phyloP scores from a whole-genome alignment of 2,888 invertebrate genomes.

The Eristalis tenax region DNA sequence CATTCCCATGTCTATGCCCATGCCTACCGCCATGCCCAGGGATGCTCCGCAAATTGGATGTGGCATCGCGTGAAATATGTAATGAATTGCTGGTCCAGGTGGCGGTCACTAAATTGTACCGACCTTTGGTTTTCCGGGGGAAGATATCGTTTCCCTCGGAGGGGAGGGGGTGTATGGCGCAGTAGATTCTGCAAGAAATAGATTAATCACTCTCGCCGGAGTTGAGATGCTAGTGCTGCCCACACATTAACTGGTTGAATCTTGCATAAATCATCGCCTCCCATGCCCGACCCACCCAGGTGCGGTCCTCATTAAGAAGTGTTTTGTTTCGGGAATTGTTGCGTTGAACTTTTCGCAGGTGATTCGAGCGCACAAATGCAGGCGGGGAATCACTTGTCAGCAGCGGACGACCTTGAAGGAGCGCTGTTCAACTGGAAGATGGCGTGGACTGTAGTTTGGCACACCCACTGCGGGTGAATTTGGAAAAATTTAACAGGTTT shows the following conservation, averaged over 20 bases:
- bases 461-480: no score
- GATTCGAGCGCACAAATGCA: neutral
- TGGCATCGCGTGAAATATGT: neutral
- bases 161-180: neutral
- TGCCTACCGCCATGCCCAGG: neutral
- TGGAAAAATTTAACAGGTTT: no score
- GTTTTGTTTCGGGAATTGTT: neutral
- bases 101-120: conserved; percentile 14
- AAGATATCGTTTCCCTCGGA: neutral
- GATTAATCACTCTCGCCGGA: neutral
- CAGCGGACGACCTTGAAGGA: no score
- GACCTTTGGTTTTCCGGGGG: neutral
- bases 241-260: neutral
- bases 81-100: conserved; percentile 35
- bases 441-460: no score
- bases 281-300: neutral
- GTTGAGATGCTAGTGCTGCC: neutral
- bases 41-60: conserved; percentile 2
- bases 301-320: neutral
- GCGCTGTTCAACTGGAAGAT: no score
- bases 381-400: neutral
- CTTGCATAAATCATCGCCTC: neutral
- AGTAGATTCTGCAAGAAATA: neutral
- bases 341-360: neutral
- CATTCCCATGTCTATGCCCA: no score